Evolutionary conservation across 2,797 vertebrate genomes (phyloP).

Genomic region (Cynopterus sphinx): DNA sequence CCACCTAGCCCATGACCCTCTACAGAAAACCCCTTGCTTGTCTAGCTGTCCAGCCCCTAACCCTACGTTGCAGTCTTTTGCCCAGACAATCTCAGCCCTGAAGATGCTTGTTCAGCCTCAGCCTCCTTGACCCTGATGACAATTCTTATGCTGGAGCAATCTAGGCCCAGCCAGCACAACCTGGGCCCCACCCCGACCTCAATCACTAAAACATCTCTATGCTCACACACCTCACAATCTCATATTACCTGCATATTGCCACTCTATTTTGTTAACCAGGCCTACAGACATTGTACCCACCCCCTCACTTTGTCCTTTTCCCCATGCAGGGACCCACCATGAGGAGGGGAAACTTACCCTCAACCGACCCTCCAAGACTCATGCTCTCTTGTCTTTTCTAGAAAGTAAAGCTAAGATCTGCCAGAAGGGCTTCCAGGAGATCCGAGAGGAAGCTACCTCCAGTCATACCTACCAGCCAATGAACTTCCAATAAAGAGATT

Average conservation of each 20-base stretch:
- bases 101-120: not conserved
- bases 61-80: not conserved
- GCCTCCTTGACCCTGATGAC: not conserved
- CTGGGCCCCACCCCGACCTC: not conserved
- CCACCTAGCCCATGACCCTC: not conserved
- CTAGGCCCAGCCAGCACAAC: not conserved
- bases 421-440: not conserved
- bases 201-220: not conserved
- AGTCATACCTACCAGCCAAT: not conserved
- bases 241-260: not conserved
- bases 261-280: not conserved
- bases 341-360: not conserved
- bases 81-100: not conserved
- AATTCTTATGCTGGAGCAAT: not conserved
- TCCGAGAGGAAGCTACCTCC: not conserved
- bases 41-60: not conserved
- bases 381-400: conserved; percentile 32
- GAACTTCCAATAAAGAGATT: conserved; percentile 54
- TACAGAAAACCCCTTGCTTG: not conserved
- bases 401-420: conserved; percentile 26
- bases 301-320: not conserved
- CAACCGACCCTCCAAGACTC: not conserved
- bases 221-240: not conserved
- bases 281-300: not conserved
- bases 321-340: not conserved